Percentiles rank a stretch among this genome's conserved stretches.
These are phyloP conservation scores for Rhizomys pruinosus DNA, from an alignment of 2,113 vertebrate species.

Conservation along the genomic window DNA sequence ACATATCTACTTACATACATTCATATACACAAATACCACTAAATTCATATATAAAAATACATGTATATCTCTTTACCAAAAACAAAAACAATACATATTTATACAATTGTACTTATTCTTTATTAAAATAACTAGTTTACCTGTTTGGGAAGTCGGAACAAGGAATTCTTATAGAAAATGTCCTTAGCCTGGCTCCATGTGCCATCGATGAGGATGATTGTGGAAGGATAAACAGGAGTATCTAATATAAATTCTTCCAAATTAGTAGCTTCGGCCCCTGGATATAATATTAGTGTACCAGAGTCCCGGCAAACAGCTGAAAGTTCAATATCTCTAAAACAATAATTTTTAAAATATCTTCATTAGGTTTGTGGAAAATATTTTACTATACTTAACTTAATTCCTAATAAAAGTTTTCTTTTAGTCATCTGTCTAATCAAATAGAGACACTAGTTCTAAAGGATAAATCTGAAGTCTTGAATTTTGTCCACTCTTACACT, in stretches of 20 bases:
- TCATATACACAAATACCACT: not conserved
- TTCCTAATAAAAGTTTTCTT: not conserved
- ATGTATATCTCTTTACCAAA: not conserved
- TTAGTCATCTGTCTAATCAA: not conserved
- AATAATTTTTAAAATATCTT: slow-evolving; percentile 49
- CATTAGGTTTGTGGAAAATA: not conserved
- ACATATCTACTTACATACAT: not conserved
- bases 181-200: slow-evolving; percentile 99
- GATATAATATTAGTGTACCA: slow-evolving; percentile 93
- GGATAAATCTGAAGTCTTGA: not conserved
- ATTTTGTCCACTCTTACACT: not conserved
- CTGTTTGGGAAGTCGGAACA: slow-evolving; percentile 95
- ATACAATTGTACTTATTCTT: slow-evolving; percentile 29
- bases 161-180: slow-evolving; percentile 96
- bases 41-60: slow-evolving; percentile 39
- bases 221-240: slow-evolving; percentile 84
- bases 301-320: slow-evolving; percentile 91
- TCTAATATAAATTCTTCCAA: slow-evolving; percentile 89
- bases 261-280: slow-evolving; percentile 92
- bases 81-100: slow-evolving; percentile 12
- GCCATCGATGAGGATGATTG: slow-evolving; percentile 95
- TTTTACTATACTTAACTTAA: not conserved
- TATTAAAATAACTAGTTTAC: slow-evolving; percentile 82
- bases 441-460: not conserved
- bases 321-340: slow-evolving; percentile 93